Evolutionary conservation across 2,888 invertebrate genomes (phyloP).

Genomic region (Lasioglossum malachurum): DNA sequence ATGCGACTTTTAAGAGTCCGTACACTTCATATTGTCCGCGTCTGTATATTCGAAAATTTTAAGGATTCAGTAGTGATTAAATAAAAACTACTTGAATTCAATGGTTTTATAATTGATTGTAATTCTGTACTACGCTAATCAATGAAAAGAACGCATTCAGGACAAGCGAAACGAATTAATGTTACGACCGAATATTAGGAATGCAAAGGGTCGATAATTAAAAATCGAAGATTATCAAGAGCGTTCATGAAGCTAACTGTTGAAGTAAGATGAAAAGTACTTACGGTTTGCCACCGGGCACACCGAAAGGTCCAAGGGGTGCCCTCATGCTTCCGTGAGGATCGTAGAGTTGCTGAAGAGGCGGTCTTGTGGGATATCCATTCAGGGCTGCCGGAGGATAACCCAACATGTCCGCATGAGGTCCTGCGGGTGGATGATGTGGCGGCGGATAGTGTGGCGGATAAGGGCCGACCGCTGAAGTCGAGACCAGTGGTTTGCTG

Average conservation of each 20-base stretch:
- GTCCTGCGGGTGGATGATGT: slow-evolving; percentile 83
- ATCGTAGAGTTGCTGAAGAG: slow-evolving; percentile 89
- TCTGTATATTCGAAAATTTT: no score
- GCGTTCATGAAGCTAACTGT: not conserved
- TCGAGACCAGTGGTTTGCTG: slow-evolving; percentile 85
- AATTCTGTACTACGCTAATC: no score
- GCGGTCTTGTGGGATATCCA: slow-evolving; percentile 88
- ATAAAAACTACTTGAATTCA: no score
- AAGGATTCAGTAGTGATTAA: no score
- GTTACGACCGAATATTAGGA: not conserved
- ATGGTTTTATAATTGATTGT: no score
- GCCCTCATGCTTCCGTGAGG: slow-evolving; percentile 89
- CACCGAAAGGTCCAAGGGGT: slow-evolving; percentile 88
- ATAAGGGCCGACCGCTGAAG: slow-evolving; percentile 83
- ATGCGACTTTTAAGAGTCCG: no score
- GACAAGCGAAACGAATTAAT: no score
- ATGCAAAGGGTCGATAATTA: not conserved
- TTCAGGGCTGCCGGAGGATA: slow-evolving; percentile 88
- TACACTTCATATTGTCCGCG: no score
- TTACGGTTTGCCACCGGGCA: slow-evolving; percentile 95
- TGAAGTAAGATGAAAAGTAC: slow-evolving; percentile 82
- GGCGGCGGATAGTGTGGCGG: slow-evolving; percentile 84
- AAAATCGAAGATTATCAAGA: not conserved
- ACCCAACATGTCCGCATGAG: slow-evolving; percentile 84
- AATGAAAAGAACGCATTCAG: no score